Evolutionary conservation across 1,140 invertebrate species (phyloP).

Genomic region (Nasonia vitripennis): DNA sequence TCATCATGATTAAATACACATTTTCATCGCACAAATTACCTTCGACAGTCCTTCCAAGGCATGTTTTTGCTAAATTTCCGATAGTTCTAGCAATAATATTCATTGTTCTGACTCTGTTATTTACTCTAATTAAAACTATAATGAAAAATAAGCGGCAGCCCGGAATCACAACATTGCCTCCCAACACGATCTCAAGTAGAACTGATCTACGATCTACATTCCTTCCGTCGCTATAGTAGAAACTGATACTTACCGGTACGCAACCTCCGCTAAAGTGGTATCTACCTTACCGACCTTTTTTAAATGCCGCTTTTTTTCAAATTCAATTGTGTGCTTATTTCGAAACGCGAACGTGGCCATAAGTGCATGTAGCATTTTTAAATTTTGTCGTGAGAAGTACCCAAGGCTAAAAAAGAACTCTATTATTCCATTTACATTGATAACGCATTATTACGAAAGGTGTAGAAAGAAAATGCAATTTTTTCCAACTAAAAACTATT

Average conservation of each 20-base stretch:
- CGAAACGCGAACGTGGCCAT: background rate
- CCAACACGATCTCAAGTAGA: background rate
- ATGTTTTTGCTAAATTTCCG: constrained; percentile 54
- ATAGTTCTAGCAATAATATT: constrained; percentile 59
- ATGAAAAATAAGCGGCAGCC: background rate
- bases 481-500: background rate
- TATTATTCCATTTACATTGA: background rate
- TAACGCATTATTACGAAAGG: background rate
- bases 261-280: background rate
- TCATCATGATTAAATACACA: background rate
- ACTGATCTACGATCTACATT: background rate
- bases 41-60: constrained; percentile 53
- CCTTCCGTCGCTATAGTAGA: background rate
- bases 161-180: background rate
- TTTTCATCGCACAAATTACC: constrained; percentile 55
- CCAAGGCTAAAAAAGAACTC: background rate
- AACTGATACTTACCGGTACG: background rate
- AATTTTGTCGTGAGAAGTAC: background rate
- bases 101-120: constrained; percentile 54
- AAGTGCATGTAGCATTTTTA: too few species aligned
- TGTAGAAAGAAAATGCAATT: background rate
- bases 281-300: background rate
- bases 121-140: constrained; percentile 15
- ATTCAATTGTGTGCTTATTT: background rate
- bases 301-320: background rate